Evolutionary conservation across 2,113 vertebrate genomes (phyloP), one percentile per base, ranked within the genome.

Genomic region (Lagopus leucura): DNA sequence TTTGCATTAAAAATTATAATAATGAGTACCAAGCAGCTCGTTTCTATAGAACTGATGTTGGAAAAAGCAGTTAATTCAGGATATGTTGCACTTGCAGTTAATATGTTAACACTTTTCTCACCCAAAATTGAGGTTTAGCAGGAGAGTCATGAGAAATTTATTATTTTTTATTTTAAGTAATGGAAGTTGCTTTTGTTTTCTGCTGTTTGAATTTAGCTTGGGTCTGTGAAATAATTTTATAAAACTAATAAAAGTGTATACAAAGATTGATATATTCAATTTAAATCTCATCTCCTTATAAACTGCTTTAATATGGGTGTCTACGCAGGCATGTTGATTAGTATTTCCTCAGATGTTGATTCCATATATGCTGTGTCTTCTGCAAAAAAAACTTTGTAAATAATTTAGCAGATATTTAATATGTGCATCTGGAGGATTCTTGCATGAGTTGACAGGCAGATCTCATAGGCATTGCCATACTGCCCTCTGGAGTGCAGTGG

Each of bases 401-500:
- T 96, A 96, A 96, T 84, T 55, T 80, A 91, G 92, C 66, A 48
- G 87, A 94, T 89, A 91, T 82, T 96, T 81, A 65, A 52, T 58
- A 73, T 43, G 67, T 96, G 94, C 61, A 90, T 72, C 70, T 84
- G 90, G 76, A 92, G 60, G 60, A 76, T 86, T 94, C 87, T 80
- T 92, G 40, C 71, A 42, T 30, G 93, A 71, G 34, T 78, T 65
- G 40, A 17, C 10, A 18, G 88, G 81, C 34, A 27, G 65, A 81
- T 81, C 58, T 94, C 90, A 94, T 65, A 38, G 24, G 58, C 48
- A 96, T 95, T 91, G 83, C 97, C 96, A 97, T 91, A 93, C 96
- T 97, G 97, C 97, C 97, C 97, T 96, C 97, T 98, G 94, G 96
- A 97, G 97, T 93, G 83, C 96, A 83, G 60, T 21, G 66, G n/a